Percentiles rank a stretch among this genome's conserved stretches.
Evolutionary conservation across 1,140 invertebrate genomes (phyloP).

Genomic region (Copidosoma floridanum): DNA sequence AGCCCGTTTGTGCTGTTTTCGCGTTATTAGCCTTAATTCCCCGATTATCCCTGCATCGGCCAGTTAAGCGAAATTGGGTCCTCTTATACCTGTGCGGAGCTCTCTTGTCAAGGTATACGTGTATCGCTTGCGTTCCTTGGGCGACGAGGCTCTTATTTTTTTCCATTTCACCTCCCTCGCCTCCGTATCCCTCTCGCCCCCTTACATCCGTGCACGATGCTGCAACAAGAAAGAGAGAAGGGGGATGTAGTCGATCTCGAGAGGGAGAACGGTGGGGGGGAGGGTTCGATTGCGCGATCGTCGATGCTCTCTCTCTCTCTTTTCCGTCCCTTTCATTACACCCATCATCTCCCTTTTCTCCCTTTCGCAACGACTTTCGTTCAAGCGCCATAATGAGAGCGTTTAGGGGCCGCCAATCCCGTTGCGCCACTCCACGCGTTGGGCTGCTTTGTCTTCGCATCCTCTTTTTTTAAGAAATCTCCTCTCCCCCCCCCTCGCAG

Average conservation of each 20-base stretch:
- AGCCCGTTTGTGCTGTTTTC: neutral
- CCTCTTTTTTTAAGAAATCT: too few relatives aligned
- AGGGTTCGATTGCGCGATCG: constrained; percentile 1
- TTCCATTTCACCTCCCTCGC: neutral
- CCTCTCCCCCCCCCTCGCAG: too few relatives aligned
- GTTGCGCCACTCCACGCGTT: neutral
- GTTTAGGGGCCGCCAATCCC: constrained; percentile 29
- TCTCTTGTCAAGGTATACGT: too few relatives aligned
- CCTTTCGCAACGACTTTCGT: neutral
- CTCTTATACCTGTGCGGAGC: too few relatives aligned
- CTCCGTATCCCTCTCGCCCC: neutral
- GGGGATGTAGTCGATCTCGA: too few relatives aligned
- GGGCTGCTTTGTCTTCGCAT: constrained; percentile 8
- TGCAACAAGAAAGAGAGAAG: too few relatives aligned
- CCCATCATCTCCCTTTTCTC: too few relatives aligned
- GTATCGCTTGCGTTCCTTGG: neutral
- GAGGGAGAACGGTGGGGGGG: neutral
- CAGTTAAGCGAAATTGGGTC: constrained; percentile 49
- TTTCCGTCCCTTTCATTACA: constrained; percentile 7
- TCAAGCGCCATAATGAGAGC: constrained; percentile 40
- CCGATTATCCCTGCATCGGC: constrained; percentile 52
- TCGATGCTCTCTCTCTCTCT: neutral
- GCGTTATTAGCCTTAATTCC: constrained; percentile 48
- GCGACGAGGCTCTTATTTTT: neutral
- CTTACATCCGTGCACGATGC: too few relatives aligned